Evolutionary conservation across 2,113 vertebrate species (phyloP).

Genomic region (Cyprinodon brontotheroides): DNA sequence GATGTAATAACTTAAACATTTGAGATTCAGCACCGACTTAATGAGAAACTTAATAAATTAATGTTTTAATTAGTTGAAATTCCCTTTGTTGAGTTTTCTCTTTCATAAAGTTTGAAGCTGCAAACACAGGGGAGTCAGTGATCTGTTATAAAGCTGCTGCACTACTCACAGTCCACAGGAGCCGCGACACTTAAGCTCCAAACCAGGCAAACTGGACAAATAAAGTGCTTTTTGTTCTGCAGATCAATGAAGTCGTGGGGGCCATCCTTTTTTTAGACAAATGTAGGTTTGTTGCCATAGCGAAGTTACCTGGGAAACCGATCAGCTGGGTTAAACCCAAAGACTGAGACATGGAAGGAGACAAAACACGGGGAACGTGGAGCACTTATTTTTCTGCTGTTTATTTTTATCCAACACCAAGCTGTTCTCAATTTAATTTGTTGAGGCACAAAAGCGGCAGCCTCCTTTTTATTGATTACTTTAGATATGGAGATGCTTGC

Average conservation of each 20-base stretch:
- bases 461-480: neutral
- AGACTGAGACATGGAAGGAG: slow-evolving; percentile 27
- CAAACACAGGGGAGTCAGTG: neutral
- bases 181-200: slow-evolving; percentile 30
- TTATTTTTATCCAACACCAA: neutral
- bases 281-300: slow-evolving; percentile 78
- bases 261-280: slow-evolving; percentile 58
- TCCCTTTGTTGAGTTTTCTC: neutral
- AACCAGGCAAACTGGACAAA: slow-evolving; percentile 44
- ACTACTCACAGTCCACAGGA: slow-evolving; percentile 7
- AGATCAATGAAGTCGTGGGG: slow-evolving; percentile 57
- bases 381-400: neutral
- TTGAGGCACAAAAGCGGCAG: neutral
- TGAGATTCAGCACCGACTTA: neutral
- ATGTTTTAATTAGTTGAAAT: neutral
- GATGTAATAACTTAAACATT: too few relatives aligned
- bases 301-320: slow-evolving; percentile 75
- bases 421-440: neutral
- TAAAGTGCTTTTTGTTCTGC: slow-evolving; percentile 40
- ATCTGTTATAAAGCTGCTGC: neutral
- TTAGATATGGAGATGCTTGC: neutral
- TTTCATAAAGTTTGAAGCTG: neutral
- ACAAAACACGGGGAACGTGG: neutral
- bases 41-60: neutral
- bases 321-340: slow-evolving; percentile 49